Evolutionary conservation across 1,140 invertebrate genomes (phyloP).

Genomic region (Nylanderia fulva): DNA sequence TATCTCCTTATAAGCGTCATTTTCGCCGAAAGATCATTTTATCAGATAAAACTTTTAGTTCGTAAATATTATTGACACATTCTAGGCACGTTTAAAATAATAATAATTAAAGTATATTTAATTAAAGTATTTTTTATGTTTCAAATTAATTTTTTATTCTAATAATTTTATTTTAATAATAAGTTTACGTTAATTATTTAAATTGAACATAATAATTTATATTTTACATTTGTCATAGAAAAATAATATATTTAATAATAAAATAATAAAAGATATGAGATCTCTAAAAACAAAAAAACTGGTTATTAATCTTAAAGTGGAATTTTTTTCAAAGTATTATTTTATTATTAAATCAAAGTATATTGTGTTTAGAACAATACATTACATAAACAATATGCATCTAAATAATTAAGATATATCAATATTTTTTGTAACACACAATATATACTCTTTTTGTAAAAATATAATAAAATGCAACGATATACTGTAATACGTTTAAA

Average conservation of each 20-base stretch:
- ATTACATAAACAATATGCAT: too few species aligned
- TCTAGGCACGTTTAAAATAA: not conserved
- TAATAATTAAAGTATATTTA: not conserved
- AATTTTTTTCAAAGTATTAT: not conserved
- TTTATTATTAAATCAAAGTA: not conserved
- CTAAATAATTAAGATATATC: not conserved
- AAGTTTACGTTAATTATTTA: not conserved
- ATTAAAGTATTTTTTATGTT: not conserved
- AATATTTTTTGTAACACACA: not conserved
- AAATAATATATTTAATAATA: not conserved
- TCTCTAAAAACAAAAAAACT: not conserved
- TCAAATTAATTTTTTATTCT: too few species aligned
- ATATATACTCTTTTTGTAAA: not conserved
- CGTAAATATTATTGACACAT: not conserved
- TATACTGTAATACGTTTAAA: conserved; percentile 8
- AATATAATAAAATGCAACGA: not conserved
- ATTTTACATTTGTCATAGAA: not conserved
- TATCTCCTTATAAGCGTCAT: not conserved
- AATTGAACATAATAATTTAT: not conserved
- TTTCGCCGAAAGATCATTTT: conserved; percentile 13
- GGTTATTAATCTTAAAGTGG: not conserved
- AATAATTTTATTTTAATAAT: too few species aligned
- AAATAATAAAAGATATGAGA: not conserved
- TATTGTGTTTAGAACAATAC: not conserved
- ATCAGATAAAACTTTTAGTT: not conserved